A percentile compares a stretch with the other conserved stretches of the same genome.
These are phyloP conservation scores for Plagodis dolabraria DNA, from an alignment of 2,888 invertebrate species.

Conservation along the genomic window DNA sequence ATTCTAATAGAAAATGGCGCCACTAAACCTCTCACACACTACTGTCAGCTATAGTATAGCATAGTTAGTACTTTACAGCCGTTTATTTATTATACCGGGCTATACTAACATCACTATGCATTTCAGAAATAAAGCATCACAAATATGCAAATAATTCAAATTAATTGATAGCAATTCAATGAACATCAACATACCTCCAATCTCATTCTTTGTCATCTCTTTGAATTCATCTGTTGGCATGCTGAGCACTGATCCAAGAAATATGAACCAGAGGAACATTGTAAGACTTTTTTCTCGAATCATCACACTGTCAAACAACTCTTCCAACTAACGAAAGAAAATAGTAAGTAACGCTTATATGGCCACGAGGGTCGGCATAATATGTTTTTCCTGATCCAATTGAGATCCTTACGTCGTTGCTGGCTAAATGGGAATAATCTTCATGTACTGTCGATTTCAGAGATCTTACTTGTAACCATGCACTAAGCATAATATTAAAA, in stretches of 20 bases:
- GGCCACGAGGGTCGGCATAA: slow-evolving; percentile 55
- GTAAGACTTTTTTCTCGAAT: slow-evolving; percentile 38
- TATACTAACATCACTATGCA: no score
- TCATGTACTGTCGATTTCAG: slow-evolving; percentile 60
- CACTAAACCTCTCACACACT: no score
- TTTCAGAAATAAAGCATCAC: no score
- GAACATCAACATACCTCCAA: slow-evolving; percentile 36
- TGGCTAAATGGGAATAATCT: slow-evolving; percentile 65
- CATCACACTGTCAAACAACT: slow-evolving; percentile 41
- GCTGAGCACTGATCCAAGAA: slow-evolving; percentile 49
- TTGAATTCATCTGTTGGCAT: slow-evolving; percentile 61
- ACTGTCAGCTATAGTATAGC: no score
- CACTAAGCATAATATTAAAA: not conserved
- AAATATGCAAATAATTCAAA: no score
- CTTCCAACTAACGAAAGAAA: slow-evolving; percentile 33
- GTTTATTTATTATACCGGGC: no score
- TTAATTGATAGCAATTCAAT: no score
- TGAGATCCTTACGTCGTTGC: slow-evolving; percentile 61
- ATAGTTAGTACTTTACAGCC: no score
- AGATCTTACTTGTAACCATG: slow-evolving; percentile 25
- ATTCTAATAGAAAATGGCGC: no score
- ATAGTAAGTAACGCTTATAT: slow-evolving; percentile 56
- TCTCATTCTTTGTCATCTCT: slow-evolving; percentile 57
- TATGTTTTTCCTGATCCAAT: slow-evolving; percentile 72
- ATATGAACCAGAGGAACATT: slow-evolving; percentile 56